Percentiles rank a stretch among this genome's conserved stretches.
Evolutionary conservation across 2,888 invertebrate genomes (phyloP).

Genomic region (Trissoscelio sp.): DNA sequence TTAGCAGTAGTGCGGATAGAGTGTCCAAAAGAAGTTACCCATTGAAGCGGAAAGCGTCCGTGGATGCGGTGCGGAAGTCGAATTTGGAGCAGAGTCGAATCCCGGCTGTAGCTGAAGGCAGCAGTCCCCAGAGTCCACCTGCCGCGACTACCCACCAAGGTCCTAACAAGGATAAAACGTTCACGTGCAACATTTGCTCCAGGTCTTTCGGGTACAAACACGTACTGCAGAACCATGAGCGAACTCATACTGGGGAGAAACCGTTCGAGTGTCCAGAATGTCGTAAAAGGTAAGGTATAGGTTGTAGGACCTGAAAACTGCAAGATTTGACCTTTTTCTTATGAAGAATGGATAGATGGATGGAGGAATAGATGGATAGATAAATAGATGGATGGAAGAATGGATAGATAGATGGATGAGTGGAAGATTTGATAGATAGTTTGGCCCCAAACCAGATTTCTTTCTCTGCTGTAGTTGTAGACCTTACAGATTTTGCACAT

Average conservation of each 20-base stretch:
- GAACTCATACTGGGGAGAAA: conserved; percentile 97
- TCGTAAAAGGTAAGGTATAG: conserved; percentile 88
- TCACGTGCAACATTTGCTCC: conserved; percentile 94
- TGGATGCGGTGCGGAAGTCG: conserved; percentile 78
- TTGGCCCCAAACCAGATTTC: no score
- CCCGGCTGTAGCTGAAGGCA: conserved; percentile 75
- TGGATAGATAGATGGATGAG: no score
- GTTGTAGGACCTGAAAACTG: no score
- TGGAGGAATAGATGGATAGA: no score
- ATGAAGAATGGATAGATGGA: no score
- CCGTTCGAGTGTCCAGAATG: conserved; percentile 97
- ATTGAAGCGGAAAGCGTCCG: conserved; percentile 83
- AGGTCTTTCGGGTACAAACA: conserved; percentile 97
- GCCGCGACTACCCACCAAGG: conserved; percentile 82
- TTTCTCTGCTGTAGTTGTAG: no score
- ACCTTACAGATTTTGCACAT: no score
- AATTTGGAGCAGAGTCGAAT: conserved; percentile 76
- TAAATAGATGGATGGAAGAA: no score
- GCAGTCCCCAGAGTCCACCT: conserved; percentile 84
- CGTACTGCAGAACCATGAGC: conserved; percentile 96
- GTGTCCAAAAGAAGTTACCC: conserved; percentile 81
- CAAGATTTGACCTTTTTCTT: no score
- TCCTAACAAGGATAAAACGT: conserved; percentile 88
- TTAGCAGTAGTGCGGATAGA: conserved; percentile 84
- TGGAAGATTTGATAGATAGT: no score